These are phyloP conservation scores for Spea multiplicata DNA, from an alignment of 2,113 vertebrate species.

Conservation along the genomic window DNA sequence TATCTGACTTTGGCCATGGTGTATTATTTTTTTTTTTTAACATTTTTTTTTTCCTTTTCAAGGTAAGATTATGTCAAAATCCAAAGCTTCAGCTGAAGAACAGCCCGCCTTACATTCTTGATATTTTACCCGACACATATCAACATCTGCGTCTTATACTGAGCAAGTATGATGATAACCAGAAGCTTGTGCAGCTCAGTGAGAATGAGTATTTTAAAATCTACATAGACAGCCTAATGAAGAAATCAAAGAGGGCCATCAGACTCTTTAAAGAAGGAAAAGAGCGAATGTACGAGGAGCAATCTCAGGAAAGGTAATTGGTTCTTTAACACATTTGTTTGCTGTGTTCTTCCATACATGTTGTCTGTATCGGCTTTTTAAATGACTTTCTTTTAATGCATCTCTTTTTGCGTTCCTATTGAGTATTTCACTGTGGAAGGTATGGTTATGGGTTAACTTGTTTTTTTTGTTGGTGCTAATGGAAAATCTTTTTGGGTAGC, in stretches of 20 bases:
- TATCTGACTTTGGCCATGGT: no score
- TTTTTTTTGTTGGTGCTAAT: no score
- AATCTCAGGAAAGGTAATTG: slow-evolving; percentile 89
- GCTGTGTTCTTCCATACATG: no score
- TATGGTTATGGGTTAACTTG: no score
- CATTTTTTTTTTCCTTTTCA: slow-evolving; percentile 56
- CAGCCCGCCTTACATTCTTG: slow-evolving; percentile 95
- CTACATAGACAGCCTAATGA: slow-evolving; percentile 96
- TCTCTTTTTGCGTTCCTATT: no score
- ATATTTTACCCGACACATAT: slow-evolving; percentile 95
- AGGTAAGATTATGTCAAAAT: slow-evolving; percentile 95
- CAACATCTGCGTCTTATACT: slow-evolving; percentile 91
- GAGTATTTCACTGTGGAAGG: no score
- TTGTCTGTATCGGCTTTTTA: no score
- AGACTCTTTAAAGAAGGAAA: slow-evolving; percentile 96
- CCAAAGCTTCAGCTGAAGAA: slow-evolving; percentile 93
- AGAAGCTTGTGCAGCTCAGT: slow-evolving; percentile 88
- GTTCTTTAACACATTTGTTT: no score
- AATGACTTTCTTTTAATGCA: no score
- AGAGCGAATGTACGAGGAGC: slow-evolving; percentile 94
- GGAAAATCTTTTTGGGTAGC: no score
- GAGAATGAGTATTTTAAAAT: slow-evolving; percentile 96
- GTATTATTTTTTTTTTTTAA: no score
- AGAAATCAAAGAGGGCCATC: slow-evolving; percentile 90
- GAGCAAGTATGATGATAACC: slow-evolving; percentile 91